phyloP scores from a whole-genome alignment of 2,113 vertebrate genomes.

The Serinus canaria region DNA sequence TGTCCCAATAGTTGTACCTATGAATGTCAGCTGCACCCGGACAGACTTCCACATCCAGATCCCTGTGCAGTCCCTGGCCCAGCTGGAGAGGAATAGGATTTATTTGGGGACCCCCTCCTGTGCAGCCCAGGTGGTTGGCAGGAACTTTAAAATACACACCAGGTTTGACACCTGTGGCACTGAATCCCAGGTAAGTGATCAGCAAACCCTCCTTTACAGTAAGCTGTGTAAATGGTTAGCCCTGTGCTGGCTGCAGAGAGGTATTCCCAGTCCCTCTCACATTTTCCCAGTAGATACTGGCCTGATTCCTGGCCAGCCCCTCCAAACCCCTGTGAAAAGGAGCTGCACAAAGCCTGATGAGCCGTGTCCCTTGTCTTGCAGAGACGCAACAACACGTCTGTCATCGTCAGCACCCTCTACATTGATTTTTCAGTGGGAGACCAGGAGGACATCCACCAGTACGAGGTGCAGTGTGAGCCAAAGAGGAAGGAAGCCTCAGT shows the following conservation, averaged over 20 bases:
- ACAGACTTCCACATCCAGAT: constrained; percentile 95
- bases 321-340: neutral
- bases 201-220: neutral
- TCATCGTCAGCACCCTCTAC: constrained; percentile 91
- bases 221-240: neutral
- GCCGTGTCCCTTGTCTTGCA: constrained; percentile 49
- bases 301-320: neutral
- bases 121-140: constrained; percentile 80
- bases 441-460: constrained; percentile 84
- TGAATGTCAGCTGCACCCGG: constrained; percentile 93
- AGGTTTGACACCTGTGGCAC: constrained; percentile 92
- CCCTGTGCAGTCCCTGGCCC: constrained; percentile 79
- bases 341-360: neutral
- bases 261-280: neutral
- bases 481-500: constrained; percentile 86
- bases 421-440: constrained; percentile 83
- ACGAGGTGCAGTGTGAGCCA: constrained; percentile 90
- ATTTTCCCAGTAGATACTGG: neutral
- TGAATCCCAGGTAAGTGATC: constrained; percentile 81
- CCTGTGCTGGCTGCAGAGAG: neutral
- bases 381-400: constrained; percentile 86
- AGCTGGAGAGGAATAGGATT: constrained; percentile 85
- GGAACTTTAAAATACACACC: constrained; percentile 87
- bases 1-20: constrained; percentile 83
- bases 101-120: constrained; percentile 90